phyloP scores from a whole-genome alignment of 2,797 vertebrate species.

The Meriones psammophilus region DNA sequence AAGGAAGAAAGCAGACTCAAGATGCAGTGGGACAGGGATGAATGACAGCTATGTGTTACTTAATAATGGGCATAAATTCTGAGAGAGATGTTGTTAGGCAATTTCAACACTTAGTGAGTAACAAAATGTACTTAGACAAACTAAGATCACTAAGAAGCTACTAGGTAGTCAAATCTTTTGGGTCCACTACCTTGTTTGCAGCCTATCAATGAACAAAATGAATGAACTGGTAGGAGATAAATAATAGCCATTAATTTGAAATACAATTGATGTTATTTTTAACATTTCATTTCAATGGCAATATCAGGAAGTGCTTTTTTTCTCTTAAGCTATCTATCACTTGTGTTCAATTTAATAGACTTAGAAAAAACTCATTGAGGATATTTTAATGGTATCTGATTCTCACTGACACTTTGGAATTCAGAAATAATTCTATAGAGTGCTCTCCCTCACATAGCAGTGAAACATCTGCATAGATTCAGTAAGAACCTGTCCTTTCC shows the following conservation, averaged over 20 bases:
- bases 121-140: background rate
- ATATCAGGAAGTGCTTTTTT: background rate
- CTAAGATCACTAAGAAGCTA: background rate
- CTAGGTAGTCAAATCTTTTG: background rate
- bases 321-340: background rate
- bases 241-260: slow-evolving; percentile 44
- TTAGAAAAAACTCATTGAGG: background rate
- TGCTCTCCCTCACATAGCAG: background rate
- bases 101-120: background rate
- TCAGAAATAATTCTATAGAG: slow-evolving; percentile 36
- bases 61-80: background rate
- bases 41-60: background rate
- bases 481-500: background rate
- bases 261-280: slow-evolving; percentile 34
- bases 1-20: background rate
- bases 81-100: background rate
- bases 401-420: slow-evolving; percentile 36
- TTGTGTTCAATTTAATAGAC: background rate
- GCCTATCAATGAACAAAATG: background rate
- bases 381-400: background rate
- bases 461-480: background rate
- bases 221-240: background rate
- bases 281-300: slow-evolving; percentile 27
- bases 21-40: background rate
- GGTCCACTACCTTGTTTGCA: background rate